Evolutionary conservation across 2,888 invertebrate genomes (phyloP), one percentile per base, ranked within the genome.

Genomic region (Rugalucina vietnamica): DNA sequence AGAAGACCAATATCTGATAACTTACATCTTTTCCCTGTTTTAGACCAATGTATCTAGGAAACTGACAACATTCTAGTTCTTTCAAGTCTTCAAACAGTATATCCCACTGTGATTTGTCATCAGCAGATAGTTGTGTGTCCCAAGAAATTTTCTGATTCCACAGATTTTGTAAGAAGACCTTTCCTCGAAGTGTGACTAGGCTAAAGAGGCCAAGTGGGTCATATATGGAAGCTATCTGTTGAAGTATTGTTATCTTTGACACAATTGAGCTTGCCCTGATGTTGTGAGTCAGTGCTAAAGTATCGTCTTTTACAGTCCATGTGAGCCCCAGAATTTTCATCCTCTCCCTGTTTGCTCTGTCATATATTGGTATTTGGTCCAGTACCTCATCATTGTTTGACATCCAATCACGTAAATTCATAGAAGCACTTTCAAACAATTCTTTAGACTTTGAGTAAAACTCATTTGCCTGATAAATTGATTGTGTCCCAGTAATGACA

Each of bases 381-480:
- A 69, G 75, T 21, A 85, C 70, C 69, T 34, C 50, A 5, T 21
- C 21, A 60, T 29, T 43, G 50, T 85, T 83, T 24, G 82, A 43
- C 21, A 34, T 37, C 82, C 82, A 85, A 14, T 82, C 77, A 4
- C 77, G 34, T 0, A 82, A 24, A 50, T 60, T 73, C 77, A 81
- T 72, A 0, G 54, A 29, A 5, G 57, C 71, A 18, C 50, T 43
- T 54, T 21, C 29, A 24, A 81, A 81, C 32, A 81, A 60, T 8
- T 5, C 0, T 34, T 81, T 81, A 18, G 81, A 54, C 12, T 60
- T 24, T 37, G 57, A 0, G 60, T 81, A 81, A 18, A 76, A 14
- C 0, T 37, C 37, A 1, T 5, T 43, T 24, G 72, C 72, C 2
- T 72, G 43, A 37, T n/a, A n/a, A 21, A 8, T 18, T 54, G 54